These are phyloP conservation scores for Melanotaenia parkinsoni DNA, from an alignment of 2,797 vertebrate species.

Conservation along the genomic window DNA sequence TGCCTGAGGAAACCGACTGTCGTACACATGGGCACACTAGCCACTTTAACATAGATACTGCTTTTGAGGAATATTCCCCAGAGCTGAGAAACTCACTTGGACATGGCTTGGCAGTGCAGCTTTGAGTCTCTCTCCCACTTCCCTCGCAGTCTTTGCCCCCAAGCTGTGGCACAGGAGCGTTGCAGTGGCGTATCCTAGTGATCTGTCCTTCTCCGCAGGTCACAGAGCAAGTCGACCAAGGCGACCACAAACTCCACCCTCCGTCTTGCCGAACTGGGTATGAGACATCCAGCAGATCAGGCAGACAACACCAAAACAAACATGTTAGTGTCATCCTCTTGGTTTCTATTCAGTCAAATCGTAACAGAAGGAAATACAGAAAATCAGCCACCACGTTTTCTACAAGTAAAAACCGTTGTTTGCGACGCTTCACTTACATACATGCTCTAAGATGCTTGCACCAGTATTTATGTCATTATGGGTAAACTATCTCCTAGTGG, in stretches of 20 bases:
- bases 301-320: constrained; percentile 40
- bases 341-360: constrained; percentile 38
- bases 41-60: constrained; percentile 41
- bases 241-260: constrained; percentile 98
- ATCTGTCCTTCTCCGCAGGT: constrained; percentile 95
- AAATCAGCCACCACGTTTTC: constrained; percentile 33
- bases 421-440: constrained; percentile 32
- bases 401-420: constrained; percentile 57
- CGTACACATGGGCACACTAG: constrained; percentile 18
- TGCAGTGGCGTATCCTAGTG: constrained; percentile 96
- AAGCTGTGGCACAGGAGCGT: constrained; percentile 94
- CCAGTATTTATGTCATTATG: constrained; percentile 63
- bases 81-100: constrained; percentile 83
- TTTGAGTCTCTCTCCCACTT: constrained; percentile 91
- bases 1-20: constrained; percentile 47
- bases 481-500: constrained; percentile 54
- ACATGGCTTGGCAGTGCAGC: constrained; percentile 90
- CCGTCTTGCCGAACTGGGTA: constrained; percentile 92
- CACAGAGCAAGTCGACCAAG: constrained; percentile 96
- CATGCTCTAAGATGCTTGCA: constrained; percentile 29
- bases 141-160: constrained; percentile 93
- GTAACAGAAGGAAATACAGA: constrained; percentile 26
- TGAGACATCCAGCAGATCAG: constrained; percentile 46
- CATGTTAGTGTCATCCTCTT: constrained; percentile 33
- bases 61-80: constrained; percentile 15